Conservation (phyloP, 2,888 invertebrate species). For the Anoncus sp. region DNA sequence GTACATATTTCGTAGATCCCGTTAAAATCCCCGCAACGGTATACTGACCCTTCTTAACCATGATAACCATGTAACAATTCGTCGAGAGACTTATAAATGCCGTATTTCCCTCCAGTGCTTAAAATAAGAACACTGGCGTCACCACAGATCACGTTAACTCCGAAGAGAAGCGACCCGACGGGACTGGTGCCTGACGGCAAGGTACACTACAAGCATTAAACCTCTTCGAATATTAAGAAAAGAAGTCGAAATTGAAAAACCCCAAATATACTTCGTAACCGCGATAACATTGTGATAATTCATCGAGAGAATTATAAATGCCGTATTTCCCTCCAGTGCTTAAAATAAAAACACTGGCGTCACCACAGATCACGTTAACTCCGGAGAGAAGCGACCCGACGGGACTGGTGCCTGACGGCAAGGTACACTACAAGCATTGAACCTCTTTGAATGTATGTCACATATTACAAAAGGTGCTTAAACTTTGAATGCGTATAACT, state of each 20-base stretch:
- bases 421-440: no score
- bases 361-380: no score
- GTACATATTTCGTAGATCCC: not conserved
- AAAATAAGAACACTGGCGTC: constrained; percentile 5
- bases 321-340: not conserved
- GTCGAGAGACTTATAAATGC: not conserved
- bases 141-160: no score
- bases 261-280: no score
- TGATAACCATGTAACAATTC: not conserved
- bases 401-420: no score
- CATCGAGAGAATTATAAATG: not conserved
- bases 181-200: constrained; percentile 14
- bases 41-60: constrained; percentile 8
- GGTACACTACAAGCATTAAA: constrained; percentile 10
- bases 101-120: no score
- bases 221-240: not conserved
- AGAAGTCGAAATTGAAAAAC: not conserved
- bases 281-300: not conserved
- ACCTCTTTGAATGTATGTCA: constrained; percentile 11
- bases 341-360: constrained; percentile 10
- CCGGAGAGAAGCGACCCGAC: no score
- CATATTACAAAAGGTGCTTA: constrained; percentile 7
- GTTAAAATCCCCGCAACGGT: constrained; percentile 2
- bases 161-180: no score
- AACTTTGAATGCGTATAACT: not conserved